Base-by-base conservation (phyloP, 2,888 invertebrate species). In the Agrochola circellaris region DNA sequence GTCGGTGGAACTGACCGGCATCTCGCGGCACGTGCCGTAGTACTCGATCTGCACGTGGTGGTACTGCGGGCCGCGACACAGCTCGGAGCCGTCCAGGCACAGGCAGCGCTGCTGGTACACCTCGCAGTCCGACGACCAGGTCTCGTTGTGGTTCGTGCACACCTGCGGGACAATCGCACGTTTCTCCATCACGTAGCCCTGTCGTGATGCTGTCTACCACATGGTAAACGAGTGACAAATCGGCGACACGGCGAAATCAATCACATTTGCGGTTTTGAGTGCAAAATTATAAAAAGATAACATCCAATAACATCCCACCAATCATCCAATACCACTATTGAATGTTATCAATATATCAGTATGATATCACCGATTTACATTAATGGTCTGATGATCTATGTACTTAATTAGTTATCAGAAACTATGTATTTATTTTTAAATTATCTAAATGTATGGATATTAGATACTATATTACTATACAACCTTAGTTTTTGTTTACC, bases 71-170 rank as follows among this genome's bases (percentile, higher is more conserved):
- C 98, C 98, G 90, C 96, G 97, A 95, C 99, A 99, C 86, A 97
- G 97, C 65, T 97, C 96, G 69, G 98, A 97, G 65, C 97, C 97
- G 86, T 97, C 98, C 90, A 98, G 98, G 94, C 99, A 99, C 94
- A 98, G 97, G 94, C 99, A 99, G 89, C 99, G 97, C 95, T 99
- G 98, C 86, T 98, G 98, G 96, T 99, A 99, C 87, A 99, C 98
- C 91, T 99, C 98, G 95, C 99, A 99, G 95, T 99, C 99, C 20
- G 99, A 99, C 73, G 97, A 96, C 98, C 99, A 99, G 0, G 99
- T 99, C 96, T 99, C 98, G 95, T 99, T 99, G 96, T 98, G 98
- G 95, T 99, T 99, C 80, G 99, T 99, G 97, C 99, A 99, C 75
- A 98, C 98, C 98, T 98, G 92, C 66, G 17, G 65, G 15, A 51